Base-by-base conservation (phyloP, 2,888 invertebrate species). In the Xanthorhoe spadicearia region DNA sequence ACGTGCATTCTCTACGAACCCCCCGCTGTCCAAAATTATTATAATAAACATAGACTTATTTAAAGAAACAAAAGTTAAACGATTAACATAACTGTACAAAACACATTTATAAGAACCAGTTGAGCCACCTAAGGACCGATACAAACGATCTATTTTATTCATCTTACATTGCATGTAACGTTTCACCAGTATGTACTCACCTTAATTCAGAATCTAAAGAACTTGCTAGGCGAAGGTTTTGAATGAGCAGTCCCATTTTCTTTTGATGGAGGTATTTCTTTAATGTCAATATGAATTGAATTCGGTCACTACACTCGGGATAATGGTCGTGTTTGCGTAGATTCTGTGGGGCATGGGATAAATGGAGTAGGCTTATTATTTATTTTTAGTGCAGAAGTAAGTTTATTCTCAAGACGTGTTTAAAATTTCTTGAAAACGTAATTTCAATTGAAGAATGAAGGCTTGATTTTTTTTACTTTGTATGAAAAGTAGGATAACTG, bases 141-240 rank as follows among this genome's bases (percentile, higher is more conserved):
- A n/a, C n/a, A n/a, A n/a, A n/a, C n/a, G n/a, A n/a, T n/a, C n/a
- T n/a, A n/a, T n/a, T 23, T 23, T 23, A 23, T 23, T 23, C 1
- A 23, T 1, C 23, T 23, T 23, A 4, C 23, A 23, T n/a, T n/a
- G 23, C 23, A 23, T 23, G n/a, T 23, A 23, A 23, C 23, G 23
- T 23, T 23, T 23, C 23, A 23, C 23, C 4, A 23, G 23, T 23
- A 1, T 23, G 23, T 4, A 23, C 23, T 23, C 4, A 23, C 23
- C 23, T 23, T 23, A 23, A 23, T 3, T 23, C 23, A 4, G 49
- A 51, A 56, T 15, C 52, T 19, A 6, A 46, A 50, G 23, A 57
- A 58, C 17, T 43, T 58, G 60, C 75, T 76, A 73, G 72, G 71
- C 66, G 64, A 72, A 74, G 64, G 60, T 58, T 61, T 60, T 55